Evolutionary conservation across 2,888 invertebrate genomes (phyloP).

Genomic region (Chironomus tentans): DNA sequence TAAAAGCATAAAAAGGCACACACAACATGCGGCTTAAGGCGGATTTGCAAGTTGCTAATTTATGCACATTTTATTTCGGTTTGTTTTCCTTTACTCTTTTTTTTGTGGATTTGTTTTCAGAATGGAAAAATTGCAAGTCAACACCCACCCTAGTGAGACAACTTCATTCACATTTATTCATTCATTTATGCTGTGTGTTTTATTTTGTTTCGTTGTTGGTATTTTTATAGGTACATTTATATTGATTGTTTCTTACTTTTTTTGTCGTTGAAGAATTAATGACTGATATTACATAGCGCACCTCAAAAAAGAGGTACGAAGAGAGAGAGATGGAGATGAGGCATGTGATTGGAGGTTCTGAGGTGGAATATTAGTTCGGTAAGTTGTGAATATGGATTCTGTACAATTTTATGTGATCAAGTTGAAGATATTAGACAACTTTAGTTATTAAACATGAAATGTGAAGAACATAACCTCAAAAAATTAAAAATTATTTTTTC

Average conservation of each 20-base stretch:
- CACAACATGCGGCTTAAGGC: constrained; percentile 17
- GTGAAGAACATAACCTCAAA: too few relatives aligned
- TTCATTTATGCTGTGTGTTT: not conserved
- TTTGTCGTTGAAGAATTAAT: too few relatives aligned
- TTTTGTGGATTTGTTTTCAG: not conserved
- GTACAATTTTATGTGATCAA: too few relatives aligned
- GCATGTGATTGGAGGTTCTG: too few relatives aligned
- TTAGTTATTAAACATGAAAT: too few relatives aligned
- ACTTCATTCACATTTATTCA: constrained; percentile 1
- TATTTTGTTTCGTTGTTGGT: not conserved
- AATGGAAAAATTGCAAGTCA: constrained; percentile 1
- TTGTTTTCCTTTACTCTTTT: not conserved
- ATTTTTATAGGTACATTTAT: too few relatives aligned
- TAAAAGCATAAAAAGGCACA: not conserved
- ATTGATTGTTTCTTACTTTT: too few relatives aligned
- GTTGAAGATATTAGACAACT: too few relatives aligned
- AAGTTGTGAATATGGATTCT: too few relatives aligned
- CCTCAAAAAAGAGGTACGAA: not conserved
- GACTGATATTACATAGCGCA: not conserved
- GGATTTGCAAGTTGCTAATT: constrained; percentile 17
- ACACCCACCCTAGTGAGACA: not conserved
- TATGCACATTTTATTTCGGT: constrained; percentile 8
- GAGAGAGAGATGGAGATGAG: too few relatives aligned
- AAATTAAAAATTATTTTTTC: too few relatives aligned
- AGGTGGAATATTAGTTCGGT: too few relatives aligned